A percentile compares a stretch with the other conserved stretches of the same genome.
These are phyloP conservation scores for Drosophila arawakana DNA, from an alignment of 1,140 invertebrate genomes.

Conservation along the genomic window DNA sequence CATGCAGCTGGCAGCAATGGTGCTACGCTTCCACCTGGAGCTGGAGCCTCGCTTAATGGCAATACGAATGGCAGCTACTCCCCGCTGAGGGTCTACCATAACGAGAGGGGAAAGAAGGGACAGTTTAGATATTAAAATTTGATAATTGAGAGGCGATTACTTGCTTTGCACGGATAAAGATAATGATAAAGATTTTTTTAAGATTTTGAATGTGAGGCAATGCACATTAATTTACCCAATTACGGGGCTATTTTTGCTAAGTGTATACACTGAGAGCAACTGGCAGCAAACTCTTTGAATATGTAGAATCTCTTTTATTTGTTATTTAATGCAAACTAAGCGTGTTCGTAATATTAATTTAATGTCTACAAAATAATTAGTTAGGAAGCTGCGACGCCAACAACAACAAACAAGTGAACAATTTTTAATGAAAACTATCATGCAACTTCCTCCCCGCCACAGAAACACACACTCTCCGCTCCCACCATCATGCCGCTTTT, in stretches of 20 bases:
- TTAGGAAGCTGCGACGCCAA: constrained; percentile 32
- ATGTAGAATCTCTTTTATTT: constrained; percentile 72
- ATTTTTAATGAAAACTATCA: constrained; percentile 23
- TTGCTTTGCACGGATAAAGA: constrained; percentile 28
- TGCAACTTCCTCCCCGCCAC: constrained; percentile 39
- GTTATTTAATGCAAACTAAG: constrained; percentile 80
- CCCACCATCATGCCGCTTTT: constrained; percentile 34
- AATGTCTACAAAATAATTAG: constrained; percentile 48
- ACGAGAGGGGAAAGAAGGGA: constrained; percentile 90
- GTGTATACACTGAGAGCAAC: constrained; percentile 70
- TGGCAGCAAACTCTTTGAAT: constrained; percentile 42
- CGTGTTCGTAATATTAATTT: constrained; percentile 79
- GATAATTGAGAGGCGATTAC: constrained; percentile 20
- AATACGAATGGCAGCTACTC: constrained; percentile 88
- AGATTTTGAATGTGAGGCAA: constrained; percentile 56
- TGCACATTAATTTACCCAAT: constrained; percentile 40
- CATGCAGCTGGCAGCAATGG: constrained; percentile 45
- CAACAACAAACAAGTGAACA: constrained; percentile 19
- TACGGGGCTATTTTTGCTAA: constrained; percentile 76
- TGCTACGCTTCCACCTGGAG: constrained; percentile 14
- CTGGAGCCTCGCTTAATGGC: constrained; percentile 67
- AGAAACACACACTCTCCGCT: background rate
- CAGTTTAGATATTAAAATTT: constrained; percentile 90
- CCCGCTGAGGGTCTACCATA: constrained; percentile 91
- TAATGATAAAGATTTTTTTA: constrained; percentile 40